phyloP scores from a whole-genome alignment of 1,140 invertebrate species.

The Chironomus striatipennis region DNA sequence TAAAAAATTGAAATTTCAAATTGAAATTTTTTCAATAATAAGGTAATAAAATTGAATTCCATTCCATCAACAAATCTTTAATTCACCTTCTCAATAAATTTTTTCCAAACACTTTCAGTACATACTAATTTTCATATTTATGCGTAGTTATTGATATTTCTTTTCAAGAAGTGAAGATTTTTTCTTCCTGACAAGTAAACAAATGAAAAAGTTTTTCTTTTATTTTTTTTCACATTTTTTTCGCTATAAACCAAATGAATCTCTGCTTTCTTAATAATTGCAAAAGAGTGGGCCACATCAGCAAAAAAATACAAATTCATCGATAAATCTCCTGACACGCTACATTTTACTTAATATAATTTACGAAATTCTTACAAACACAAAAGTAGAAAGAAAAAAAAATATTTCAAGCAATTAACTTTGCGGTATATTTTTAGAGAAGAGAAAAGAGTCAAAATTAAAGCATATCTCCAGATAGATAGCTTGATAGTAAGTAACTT shows the following conservation, averaged over 20 bases:
- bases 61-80: no score
- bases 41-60: no score
- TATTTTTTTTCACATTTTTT: no score
- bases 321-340: conserved; percentile 6
- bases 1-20: no score
- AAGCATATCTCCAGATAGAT: not conserved
- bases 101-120: no score
- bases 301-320: not conserved
- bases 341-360: conserved; percentile 1
- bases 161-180: no score
- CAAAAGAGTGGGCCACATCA: not conserved
- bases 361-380: not conserved
- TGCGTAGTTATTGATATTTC: no score
- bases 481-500: not conserved
- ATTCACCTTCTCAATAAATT: no score
- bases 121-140: no score
- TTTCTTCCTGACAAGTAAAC: not conserved
- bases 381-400: not conserved
- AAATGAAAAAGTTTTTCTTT: not conserved
- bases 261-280: not conserved
- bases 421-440: conserved; percentile 21
- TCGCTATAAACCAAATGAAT: not conserved
- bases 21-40: no score
- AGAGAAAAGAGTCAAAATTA: not conserved
- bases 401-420: conserved; percentile 17